Evolutionary conservation across 2,888 invertebrate species (phyloP), one percentile per base, ranked within the genome.

Genomic region (Yponomeuta malinellus): DNA sequence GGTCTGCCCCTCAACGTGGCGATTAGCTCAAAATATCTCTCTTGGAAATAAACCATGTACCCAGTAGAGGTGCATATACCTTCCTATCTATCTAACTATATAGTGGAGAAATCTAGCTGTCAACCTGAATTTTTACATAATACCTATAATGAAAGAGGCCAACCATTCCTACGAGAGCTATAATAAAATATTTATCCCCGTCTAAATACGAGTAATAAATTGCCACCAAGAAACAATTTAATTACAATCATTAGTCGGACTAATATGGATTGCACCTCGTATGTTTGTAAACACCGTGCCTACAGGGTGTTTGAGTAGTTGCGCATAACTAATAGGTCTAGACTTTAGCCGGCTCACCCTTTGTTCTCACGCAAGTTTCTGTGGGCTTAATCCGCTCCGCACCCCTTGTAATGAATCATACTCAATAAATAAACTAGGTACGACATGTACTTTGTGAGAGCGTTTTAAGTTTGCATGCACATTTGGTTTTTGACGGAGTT

Each of bases 291-390:
- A 65, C 65, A 65, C 65, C 31, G 33, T n/a, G 67, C 10, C 64
- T 64, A 23, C 29, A 43, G 37, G 37, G 37, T 33, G 33, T 33
- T 37, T 67, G 67, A 43, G 37, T n/a, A 67, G 31, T 31, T 48
- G 68, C 52, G 68, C 68, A 69, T 69, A 29, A 70, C 70, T 70
- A 70, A 70, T 70, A 63, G 33, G 70, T 70, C 70, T 70, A 70
- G 70, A 70, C 69, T 63, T 63, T 63, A n/a, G 37, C 10, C 68
- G 69, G 23, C 68, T n/a, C 68, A 9, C 15, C 43, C 43, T 68
- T 43, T 68, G 68, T 68, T 23, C n/a, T 31, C 69, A 69, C 29
- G 69, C 33, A 63, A 69, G 23, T 48, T 10, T 31, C 65, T 33
- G 31, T 10, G 9, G 65, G 31, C 31, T 33, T 64, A 65, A 65